Percentiles rank a stretch among this genome's conserved stretches.
Evolutionary conservation across 2,888 invertebrate genomes (phyloP).

Genomic region (Andrena bucephala): DNA sequence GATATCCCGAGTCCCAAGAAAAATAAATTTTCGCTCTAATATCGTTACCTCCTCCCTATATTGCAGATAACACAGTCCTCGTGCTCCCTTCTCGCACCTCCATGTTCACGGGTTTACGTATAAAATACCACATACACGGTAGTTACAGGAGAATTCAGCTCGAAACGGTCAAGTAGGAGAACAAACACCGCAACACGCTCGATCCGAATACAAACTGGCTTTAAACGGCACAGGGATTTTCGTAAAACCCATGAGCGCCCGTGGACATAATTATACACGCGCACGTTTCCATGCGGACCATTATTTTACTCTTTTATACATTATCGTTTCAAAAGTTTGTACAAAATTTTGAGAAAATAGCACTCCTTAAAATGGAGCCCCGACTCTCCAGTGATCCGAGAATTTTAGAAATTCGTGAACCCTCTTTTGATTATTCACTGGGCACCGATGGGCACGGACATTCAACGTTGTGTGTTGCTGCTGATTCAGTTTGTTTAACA

Average conservation of each 20-base stretch:
- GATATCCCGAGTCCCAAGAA: constrained; percentile 38
- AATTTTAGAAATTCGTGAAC: constrained; percentile 50
- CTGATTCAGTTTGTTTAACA: constrained; percentile 44
- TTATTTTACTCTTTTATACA: constrained; percentile 27
- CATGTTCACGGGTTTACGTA: not conserved
- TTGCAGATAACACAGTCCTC: constrained; percentile 49
- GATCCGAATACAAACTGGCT: constrained; percentile 39
- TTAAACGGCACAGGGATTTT: constrained; percentile 35
- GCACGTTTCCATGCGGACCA: constrained; percentile 19
- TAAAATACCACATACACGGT: constrained; percentile 16
- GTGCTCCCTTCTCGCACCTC: constrained; percentile 36
- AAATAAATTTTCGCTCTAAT: constrained; percentile 59
- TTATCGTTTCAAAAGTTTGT: constrained; percentile 59
- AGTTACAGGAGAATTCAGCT: constrained; percentile 34
- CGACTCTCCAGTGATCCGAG: constrained; percentile 29
- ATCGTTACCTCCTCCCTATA: constrained; percentile 38
- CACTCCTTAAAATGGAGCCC: constrained; percentile 55
- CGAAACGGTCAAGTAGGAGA: constrained; percentile 34
- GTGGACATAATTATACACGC: constrained; percentile 27
- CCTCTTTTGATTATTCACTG: constrained; percentile 40
- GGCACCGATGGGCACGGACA: constrained; percentile 51
- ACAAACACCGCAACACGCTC: constrained; percentile 40
- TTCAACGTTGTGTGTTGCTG: constrained; percentile 35
- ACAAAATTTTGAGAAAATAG: constrained; percentile 73
- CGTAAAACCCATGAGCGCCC: constrained; percentile 41